These are phyloP conservation scores for Orius laevigatus DNA, from an alignment of 1,140 invertebrate genomes.

Conservation along the genomic window DNA sequence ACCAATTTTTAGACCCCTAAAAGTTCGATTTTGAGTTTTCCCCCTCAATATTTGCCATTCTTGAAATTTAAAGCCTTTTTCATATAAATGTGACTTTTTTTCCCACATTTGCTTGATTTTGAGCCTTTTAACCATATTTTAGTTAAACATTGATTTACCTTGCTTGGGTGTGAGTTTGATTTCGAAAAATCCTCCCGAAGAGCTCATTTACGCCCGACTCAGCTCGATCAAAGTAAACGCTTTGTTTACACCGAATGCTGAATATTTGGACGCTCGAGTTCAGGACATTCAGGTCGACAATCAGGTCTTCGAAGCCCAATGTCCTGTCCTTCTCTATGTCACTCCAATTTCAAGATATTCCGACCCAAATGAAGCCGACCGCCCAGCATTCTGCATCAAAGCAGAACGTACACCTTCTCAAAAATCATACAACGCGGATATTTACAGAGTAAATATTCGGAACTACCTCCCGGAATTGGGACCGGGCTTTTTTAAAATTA, in stretches of 20 bases:
- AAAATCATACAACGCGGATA: slow-evolving; percentile 55
- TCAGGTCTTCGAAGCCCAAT: slow-evolving; percentile 66
- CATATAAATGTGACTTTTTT: no score
- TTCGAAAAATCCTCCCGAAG: slow-evolving; percentile 60
- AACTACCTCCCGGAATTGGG: no score
- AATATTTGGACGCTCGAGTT: slow-evolving; percentile 56
- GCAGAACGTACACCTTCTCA: slow-evolving; percentile 47
- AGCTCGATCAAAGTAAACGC: slow-evolving; percentile 53
- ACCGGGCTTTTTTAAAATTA: no score
- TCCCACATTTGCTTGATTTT: no score
- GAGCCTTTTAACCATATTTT: no score
- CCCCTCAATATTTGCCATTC: no score
- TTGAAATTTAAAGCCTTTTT: no score
- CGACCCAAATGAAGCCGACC: slow-evolving; percentile 24
- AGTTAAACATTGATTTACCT: slow-evolving; percentile 41
- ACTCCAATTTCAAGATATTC: slow-evolving; percentile 30
- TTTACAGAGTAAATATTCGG: slow-evolving; percentile 41
- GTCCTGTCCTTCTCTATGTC: slow-evolving; percentile 66
- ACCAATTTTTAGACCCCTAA: no score
- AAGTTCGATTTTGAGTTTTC: slow-evolving; percentile 1
- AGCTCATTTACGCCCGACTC: slow-evolving; percentile 68
- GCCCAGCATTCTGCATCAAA: slow-evolving; percentile 45
- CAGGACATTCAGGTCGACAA: slow-evolving; percentile 63
- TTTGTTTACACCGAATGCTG: slow-evolving; percentile 32
- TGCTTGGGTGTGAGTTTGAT: slow-evolving; percentile 74